A percentile compares a stretch with the other conserved stretches of the same genome.
Conservation (phyloP, 2,113 vertebrate species). For the Paramormyrops kingsleyae region DNA sequence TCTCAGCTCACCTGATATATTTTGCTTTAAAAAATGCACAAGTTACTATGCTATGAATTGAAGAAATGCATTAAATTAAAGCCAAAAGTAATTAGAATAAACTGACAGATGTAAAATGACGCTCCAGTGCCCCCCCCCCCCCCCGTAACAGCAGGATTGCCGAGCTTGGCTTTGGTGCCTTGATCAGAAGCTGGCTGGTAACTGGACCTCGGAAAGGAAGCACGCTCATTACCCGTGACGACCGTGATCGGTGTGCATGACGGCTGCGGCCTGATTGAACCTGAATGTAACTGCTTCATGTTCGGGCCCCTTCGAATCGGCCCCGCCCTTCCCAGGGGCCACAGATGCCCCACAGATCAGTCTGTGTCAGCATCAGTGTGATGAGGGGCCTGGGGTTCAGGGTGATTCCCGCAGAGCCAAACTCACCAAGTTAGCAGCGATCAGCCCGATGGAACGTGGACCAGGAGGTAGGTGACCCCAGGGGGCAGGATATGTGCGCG, state of each 20-base stretch:
- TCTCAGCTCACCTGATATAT: neutral
- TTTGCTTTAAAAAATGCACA: neutral
- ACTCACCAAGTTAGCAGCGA: neutral
- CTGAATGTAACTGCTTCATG: neutral
- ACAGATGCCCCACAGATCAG: neutral
- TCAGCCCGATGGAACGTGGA: neutral
- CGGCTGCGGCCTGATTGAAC: neutral
- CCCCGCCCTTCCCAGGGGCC: neutral
- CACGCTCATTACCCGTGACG: neutral
- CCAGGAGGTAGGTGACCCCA: neutral
- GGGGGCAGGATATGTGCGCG: constrained; percentile 20
- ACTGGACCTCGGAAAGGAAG: neutral
- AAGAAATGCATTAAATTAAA: neutral
- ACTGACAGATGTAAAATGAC: neutral
- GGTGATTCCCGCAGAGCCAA: no score
- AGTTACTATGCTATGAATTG: neutral
- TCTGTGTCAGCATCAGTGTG: neutral
- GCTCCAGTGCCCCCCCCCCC: neutral
- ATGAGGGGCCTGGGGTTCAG: neutral
- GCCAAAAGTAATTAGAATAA: neutral
- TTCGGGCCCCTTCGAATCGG: neutral
- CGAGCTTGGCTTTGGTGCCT: neutral
- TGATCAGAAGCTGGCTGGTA: neutral
- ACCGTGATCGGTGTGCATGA: neutral
- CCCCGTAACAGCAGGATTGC: neutral